phyloP scores from a whole-genome alignment of 2,888 invertebrate species.

The Caenorhabditis sp. region DNA sequence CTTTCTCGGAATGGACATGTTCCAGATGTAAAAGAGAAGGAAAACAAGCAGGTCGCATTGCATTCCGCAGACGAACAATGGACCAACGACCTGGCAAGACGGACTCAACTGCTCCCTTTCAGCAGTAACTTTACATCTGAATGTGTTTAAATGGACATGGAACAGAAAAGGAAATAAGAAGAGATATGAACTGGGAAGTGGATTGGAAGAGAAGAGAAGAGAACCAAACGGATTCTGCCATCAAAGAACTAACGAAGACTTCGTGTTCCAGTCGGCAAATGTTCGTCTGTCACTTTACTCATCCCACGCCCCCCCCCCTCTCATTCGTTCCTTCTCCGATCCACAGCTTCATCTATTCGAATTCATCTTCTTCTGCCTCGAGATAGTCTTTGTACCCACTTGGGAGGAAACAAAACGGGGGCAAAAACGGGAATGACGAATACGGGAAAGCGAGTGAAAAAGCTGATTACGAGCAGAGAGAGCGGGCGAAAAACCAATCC shows the following conservation, averaged over 20 bases:
- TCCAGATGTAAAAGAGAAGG: background rate
- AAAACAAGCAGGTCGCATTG: background rate
- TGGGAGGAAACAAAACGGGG: slow-evolving; percentile 16
- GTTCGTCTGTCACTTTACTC: background rate
- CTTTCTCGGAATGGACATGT: background rate
- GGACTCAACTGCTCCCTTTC: background rate
- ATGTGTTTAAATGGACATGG: background rate
- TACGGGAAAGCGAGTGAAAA: slow-evolving; percentile 49
- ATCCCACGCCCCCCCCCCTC: background rate
- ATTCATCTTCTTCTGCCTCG: background rate
- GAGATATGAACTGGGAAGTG: background rate
- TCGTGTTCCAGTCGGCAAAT: slow-evolving; percentile 10
- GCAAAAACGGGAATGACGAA: slow-evolving; percentile 42
- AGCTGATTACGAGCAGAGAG: slow-evolving; percentile 56
- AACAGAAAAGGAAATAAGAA: background rate
- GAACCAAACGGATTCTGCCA: background rate
- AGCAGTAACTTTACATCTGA: background rate
- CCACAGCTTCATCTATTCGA: no score
- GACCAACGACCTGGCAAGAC: background rate
- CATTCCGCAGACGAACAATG: background rate
- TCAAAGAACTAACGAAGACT: background rate
- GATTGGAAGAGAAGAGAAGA: background rate
- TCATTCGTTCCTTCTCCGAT: background rate
- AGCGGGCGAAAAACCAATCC: slow-evolving; percentile 16
- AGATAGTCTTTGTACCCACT: slow-evolving; percentile 46